These are phyloP conservation scores for Periophthalmodon schlosseri DNA, from an alignment of 2,113 vertebrate species.

Conservation along the genomic window DNA sequence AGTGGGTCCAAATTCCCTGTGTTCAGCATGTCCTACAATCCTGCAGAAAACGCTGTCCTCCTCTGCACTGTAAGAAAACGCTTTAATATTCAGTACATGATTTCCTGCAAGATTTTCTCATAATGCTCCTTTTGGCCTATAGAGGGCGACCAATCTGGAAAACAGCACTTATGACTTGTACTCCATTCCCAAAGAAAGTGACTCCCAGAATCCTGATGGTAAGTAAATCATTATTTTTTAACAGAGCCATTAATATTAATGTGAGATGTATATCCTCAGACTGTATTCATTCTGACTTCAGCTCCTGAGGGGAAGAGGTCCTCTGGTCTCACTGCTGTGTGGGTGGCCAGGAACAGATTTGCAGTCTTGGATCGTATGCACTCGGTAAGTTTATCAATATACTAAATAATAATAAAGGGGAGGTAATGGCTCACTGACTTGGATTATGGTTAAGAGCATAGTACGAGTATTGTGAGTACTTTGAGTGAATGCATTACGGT, in stretches of 20 bases:
- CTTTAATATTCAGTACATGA: not conserved
- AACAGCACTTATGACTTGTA: conserved; percentile 98
- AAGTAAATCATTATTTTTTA: conserved; percentile 2
- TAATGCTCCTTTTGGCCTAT: conserved; percentile 23
- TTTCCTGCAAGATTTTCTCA: not conserved
- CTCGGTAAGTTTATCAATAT: conserved; percentile 81
- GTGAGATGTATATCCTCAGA: too few species aligned
- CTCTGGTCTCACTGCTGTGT: conserved; percentile 95
- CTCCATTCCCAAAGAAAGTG: conserved; percentile 93
- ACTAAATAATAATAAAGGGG: too few species aligned
- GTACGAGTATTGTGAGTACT: too few species aligned
- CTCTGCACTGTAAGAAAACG: conserved; percentile 88
- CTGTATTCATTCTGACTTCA: conserved; percentile 39
- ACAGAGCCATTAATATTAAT: too few species aligned
- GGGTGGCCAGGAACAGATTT: conserved; percentile 96
- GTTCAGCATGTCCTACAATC: conserved; percentile 98
- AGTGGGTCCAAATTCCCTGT: conserved; percentile 97
- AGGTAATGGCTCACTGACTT: too few species aligned
- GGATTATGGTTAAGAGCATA: too few species aligned
- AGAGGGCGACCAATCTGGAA: conserved; percentile 97
- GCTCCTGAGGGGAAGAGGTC: conserved; percentile 96
- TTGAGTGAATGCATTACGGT: too few species aligned
- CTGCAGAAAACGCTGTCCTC: conserved; percentile 92
- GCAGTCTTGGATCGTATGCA: conserved; percentile 97
- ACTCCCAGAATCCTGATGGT: conserved; percentile 98